Percentiles rank a stretch among this genome's conserved stretches.
Conservation (phyloP, 1,140 invertebrate species). For the Atta texana region DNA sequence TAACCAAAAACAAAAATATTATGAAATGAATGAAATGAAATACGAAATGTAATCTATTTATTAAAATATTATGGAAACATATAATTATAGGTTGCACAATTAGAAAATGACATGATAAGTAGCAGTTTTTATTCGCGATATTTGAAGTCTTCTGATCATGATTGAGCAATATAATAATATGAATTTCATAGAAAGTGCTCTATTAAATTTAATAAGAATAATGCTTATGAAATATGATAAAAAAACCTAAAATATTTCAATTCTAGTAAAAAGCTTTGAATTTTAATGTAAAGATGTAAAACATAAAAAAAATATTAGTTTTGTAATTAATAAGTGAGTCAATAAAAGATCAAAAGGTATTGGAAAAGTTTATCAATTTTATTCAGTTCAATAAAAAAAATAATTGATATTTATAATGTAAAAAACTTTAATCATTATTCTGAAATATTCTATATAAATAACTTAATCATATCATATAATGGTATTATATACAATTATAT, state of each 20-base stretch:
- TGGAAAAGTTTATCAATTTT: not conserved
- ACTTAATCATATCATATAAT: not conserved
- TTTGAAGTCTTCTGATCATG: not conserved
- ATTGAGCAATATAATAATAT: slow-evolving; percentile 2
- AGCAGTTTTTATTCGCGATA: not conserved
- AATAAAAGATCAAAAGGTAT: not conserved
- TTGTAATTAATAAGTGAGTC: not conserved
- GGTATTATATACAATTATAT: too few species aligned
- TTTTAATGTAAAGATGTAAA: slow-evolving; percentile 5
- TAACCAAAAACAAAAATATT: not conserved
- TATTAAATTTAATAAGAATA: not conserved
- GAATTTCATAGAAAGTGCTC: slow-evolving; percentile 1
- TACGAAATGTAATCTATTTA: slow-evolving; percentile 21
- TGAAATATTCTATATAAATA: not conserved
- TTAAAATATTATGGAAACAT: slow-evolving; percentile 1
- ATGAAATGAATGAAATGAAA: not conserved
- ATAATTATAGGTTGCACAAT: slow-evolving; percentile 17
- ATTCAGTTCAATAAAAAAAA: slow-evolving; percentile 4
- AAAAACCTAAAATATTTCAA: not conserved
- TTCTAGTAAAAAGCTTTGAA: not conserved
- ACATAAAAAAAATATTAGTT: not conserved
- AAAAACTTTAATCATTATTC: not conserved
- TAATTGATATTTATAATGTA: not conserved
- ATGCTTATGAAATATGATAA: not conserved
- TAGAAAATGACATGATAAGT: slow-evolving; percentile 14